A percentile compares a stretch with the other conserved stretches of the same genome.
phyloP scores from a whole-genome alignment of 2,797 vertebrate genomes.

The Crypturellus tataupa region DNA sequence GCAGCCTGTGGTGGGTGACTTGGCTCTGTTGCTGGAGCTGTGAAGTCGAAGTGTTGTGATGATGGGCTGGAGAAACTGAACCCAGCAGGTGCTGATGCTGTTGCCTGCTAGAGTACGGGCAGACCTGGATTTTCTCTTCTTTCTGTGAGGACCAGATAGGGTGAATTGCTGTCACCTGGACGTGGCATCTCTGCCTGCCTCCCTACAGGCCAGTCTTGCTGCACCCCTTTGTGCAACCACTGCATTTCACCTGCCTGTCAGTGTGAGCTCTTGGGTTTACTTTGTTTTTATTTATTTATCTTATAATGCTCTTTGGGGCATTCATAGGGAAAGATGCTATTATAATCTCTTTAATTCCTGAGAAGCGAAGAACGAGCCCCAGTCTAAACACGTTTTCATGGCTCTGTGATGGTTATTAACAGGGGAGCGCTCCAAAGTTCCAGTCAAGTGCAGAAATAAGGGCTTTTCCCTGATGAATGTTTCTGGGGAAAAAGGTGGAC shows the following conservation, averaged over 20 bases:
- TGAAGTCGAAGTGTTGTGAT: neutral
- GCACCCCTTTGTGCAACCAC: neutral
- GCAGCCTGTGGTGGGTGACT: neutral
- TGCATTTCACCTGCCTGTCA: neutral
- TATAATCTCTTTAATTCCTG: neutral
- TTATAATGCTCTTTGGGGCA: neutral
- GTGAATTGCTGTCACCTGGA: neutral
- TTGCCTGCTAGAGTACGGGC: neutral
- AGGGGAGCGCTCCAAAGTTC: neutral
- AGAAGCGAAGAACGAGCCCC: neutral
- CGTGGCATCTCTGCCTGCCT: neutral
- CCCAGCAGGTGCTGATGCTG: neutral
- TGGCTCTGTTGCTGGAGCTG: neutral
- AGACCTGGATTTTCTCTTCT: neutral
- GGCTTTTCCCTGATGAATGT: neutral
- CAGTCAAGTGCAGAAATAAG: slow-evolving; percentile 23
- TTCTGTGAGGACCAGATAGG: neutral
- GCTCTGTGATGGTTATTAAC: neutral
- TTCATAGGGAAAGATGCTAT: neutral
- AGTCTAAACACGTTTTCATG: neutral
- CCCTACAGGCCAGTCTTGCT: neutral
- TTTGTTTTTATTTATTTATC: neutral
- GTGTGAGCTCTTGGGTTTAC: neutral
- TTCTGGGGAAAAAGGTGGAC: neutral
- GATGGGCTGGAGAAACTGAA: neutral